Percentiles rank a stretch among this genome's conserved stretches.
Evolutionary conservation across 1,140 invertebrate species (phyloP).

Genomic region (Hylyphantes graminicola): DNA sequence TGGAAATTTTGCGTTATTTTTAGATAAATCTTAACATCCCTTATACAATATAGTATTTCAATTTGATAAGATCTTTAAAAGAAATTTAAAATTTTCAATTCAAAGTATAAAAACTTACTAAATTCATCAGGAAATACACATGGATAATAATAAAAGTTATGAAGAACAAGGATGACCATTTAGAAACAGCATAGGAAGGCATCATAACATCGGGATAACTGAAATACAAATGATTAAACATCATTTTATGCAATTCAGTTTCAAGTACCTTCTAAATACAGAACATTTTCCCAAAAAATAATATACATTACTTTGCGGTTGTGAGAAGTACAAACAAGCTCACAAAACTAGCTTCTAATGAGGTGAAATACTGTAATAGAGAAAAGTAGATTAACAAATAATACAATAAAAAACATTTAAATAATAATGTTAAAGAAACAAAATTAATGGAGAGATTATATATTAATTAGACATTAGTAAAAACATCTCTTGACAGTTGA

Average conservation of each 20-base stretch:
- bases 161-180: conserved; percentile 88
- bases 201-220: conserved; percentile 96
- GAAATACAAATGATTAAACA: neutral
- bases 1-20: neutral
- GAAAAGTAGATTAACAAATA: neutral
- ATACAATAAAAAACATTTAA: neutral
- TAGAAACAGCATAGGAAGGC: conserved; percentile 83
- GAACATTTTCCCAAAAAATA: neutral
- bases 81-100: neutral
- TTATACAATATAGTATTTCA: neutral
- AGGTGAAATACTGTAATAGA: conserved; percentile 54
- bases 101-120: conserved; percentile 72
- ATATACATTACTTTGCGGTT: conserved; percentile 82
- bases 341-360: conserved; percentile 83
- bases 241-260: neutral
- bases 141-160: conserved; percentile 86
- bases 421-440: neutral
- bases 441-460: neutral
- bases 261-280: neutral
- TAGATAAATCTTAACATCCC: neutral
- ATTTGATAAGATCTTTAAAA: neutral
- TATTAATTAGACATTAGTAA: no score
- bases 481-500: no score
- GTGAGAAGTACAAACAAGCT: conserved; percentile 90
- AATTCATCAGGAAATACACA: conserved; percentile 90